Percentiles rank a stretch among this genome's conserved stretches.
phyloP scores from a whole-genome alignment of 1,140 invertebrate genomes.

The Reticulitermes speratus region DNA sequence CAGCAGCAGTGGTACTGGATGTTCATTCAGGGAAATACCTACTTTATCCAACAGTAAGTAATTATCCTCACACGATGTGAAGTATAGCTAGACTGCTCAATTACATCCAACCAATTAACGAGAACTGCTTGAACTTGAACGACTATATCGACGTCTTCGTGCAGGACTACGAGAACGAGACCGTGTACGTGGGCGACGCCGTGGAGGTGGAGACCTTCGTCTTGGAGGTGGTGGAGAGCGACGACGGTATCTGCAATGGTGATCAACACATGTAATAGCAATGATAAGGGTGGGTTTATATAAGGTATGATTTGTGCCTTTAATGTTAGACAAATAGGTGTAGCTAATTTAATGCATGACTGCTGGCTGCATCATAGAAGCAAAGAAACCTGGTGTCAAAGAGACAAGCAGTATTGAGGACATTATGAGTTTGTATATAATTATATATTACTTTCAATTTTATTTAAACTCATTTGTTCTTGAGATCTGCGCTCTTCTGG shows the following conservation, averaged over 20 bases:
- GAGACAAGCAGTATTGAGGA: too few relatives aligned
- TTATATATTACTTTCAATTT: too few relatives aligned
- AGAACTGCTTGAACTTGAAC: slow-evolving; percentile 77
- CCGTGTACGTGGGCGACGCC: slow-evolving; percentile 59
- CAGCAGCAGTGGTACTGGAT: background rate
- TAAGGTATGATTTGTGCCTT: too few relatives aligned
- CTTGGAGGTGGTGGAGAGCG: slow-evolving; percentile 54
- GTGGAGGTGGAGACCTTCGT: slow-evolving; percentile 55
- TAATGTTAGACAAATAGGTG: too few relatives aligned
- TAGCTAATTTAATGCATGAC: too few relatives aligned
- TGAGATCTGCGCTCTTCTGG: too few relatives aligned
- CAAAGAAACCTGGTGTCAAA: too few relatives aligned
- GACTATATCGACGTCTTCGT: slow-evolving; percentile 71
- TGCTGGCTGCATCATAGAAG: too few relatives aligned
- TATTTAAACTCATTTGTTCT: too few relatives aligned
- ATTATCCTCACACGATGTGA: background rate
- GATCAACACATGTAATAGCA: slow-evolving; percentile 21
- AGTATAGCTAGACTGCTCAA: background rate
- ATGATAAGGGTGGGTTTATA: too few relatives aligned
- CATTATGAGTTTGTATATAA: too few relatives aligned
- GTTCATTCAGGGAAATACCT: background rate
- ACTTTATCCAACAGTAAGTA: background rate
- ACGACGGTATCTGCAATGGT: slow-evolving; percentile 56
- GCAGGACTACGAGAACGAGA: slow-evolving; percentile 59
- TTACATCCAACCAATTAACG: slow-evolving; percentile 52